phyloP scores from a whole-genome alignment of 2,113 vertebrate genomes.

The Oryzias melastigma region DNA sequence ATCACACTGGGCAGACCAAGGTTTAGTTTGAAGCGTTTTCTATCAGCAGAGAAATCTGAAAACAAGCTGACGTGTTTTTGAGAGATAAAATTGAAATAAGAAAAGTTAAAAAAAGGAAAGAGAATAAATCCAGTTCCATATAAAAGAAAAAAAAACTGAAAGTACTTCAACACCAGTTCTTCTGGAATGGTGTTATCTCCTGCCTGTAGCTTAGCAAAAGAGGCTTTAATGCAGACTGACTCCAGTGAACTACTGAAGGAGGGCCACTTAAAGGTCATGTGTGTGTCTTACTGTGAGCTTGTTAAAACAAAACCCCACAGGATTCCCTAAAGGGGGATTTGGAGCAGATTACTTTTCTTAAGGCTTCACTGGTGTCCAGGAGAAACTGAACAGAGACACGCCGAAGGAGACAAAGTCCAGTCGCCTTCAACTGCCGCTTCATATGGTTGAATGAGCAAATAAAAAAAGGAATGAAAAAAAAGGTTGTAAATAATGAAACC shows the following conservation, averaged over 20 bases:
- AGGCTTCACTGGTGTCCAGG: conserved; percentile 26
- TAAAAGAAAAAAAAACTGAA: conserved; percentile 13
- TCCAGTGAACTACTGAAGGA: conserved; percentile 48
- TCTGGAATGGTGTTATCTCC: conserved; percentile 42
- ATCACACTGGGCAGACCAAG: neutral
- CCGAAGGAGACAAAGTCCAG: neutral
- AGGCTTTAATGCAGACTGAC: conserved; percentile 57
- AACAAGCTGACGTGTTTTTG: conserved; percentile 6
- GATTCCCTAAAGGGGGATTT: conserved; percentile 48
- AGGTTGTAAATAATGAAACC: conserved; percentile 1
- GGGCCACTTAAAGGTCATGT: conserved; percentile 56
- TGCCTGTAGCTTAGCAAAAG: conserved; percentile 55
- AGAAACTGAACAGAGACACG: conserved; percentile 15
- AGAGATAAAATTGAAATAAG: conserved; percentile 21
- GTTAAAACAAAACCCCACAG: conserved; percentile 59
- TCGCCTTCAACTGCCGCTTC: neutral
- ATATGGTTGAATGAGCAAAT: conserved; percentile 14
- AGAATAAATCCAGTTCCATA: neutral
- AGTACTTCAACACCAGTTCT: conserved; percentile 21
- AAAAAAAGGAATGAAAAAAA: conserved; percentile 20
- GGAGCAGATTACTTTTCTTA: conserved; percentile 39
- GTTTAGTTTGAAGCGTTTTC: neutral
- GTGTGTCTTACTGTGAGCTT: conserved; percentile 51
- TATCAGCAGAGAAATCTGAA: conserved; percentile 16
- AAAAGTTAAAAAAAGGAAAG: neutral